Evolutionary conservation across 2,797 vertebrate genomes (phyloP), one percentile per base, ranked within the genome.

Genomic region (Ciconia nigra): DNA sequence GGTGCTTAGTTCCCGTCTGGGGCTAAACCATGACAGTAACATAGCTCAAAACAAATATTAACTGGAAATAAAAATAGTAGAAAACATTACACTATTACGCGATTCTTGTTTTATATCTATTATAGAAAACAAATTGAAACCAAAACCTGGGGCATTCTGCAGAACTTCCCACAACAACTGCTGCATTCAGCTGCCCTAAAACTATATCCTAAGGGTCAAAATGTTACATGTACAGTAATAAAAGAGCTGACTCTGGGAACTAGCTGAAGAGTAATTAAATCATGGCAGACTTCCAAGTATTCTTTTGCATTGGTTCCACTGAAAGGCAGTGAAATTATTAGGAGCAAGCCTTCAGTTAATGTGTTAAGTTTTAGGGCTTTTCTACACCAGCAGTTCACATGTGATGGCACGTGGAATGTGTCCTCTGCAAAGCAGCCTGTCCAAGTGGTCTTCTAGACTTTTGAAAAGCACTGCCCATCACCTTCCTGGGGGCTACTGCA

Each of bases 331-430:
- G 35, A 14, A 63, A 47, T 35, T 19, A 52, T 19, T 15, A 74
- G 2, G 17, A 70, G 22, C 35, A 31, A 90, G 54, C 47, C 69
- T 76, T 37, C 44, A 24, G 51, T 37, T 77, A 62, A 55, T 2
- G 33, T 42, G 46, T 31, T 33, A 70, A 51, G 41, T 37, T 63
- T 47, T 49, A 83, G 25, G 46, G 47, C 55, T 59, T 49, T 59
- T 26, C 61, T 73, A 7, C 24, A 41, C 8, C 51, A 78, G 59
- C 39, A 44, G 25, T 49, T 49, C 59, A n/a, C 21, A 20, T 1
- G 7, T 4, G 29, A 33, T 10, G 44, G 54, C 59, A 80, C 0
- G 2, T 16, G 52, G 31, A 65, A 67, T 0, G 0, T 2, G 14
- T 41, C 28, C 33, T 67, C n/a, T 31, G 57, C 55, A 44, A 24